Conservation (phyloP, 2,113 vertebrate species). For the Podiceps cristatus region DNA sequence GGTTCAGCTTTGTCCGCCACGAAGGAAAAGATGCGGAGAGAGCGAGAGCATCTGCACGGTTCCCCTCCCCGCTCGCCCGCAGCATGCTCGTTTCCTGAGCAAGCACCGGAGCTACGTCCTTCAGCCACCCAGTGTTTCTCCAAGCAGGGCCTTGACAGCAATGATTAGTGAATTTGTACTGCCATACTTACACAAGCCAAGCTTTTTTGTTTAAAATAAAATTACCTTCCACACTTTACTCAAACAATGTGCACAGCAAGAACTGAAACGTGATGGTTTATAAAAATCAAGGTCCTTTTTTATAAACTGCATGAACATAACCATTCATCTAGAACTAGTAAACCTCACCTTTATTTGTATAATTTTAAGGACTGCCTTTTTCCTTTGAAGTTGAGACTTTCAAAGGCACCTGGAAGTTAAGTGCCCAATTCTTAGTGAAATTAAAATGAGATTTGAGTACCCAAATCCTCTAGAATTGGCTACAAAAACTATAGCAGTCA, state of each 20-base stretch:
- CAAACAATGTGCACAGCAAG: background rate
- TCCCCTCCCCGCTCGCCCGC: background rate
- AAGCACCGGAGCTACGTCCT: background rate
- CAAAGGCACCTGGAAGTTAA: background rate
- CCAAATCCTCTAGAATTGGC: background rate
- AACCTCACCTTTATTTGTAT: background rate
- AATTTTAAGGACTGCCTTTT: background rate
- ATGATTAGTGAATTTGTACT: background rate
- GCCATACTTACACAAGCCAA: background rate
- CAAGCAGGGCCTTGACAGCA: background rate
- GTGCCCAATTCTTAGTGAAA: background rate
- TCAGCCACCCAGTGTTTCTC: accelerated
- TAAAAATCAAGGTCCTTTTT: background rate
- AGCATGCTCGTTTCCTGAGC: accelerated
- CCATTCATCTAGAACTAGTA: background rate
- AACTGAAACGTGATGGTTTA: background rate
- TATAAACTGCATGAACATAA: background rate
- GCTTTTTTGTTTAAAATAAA: background rate
- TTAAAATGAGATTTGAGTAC: background rate
- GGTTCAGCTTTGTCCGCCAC: accelerated
- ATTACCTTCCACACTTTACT: background rate
- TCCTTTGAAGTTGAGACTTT: background rate
- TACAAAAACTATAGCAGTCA: background rate
- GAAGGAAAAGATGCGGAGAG: background rate
- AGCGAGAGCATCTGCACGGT: accelerated